Evolutionary conservation across 1,140 invertebrate genomes (phyloP).

Genomic region (Drosophila serrata): DNA sequence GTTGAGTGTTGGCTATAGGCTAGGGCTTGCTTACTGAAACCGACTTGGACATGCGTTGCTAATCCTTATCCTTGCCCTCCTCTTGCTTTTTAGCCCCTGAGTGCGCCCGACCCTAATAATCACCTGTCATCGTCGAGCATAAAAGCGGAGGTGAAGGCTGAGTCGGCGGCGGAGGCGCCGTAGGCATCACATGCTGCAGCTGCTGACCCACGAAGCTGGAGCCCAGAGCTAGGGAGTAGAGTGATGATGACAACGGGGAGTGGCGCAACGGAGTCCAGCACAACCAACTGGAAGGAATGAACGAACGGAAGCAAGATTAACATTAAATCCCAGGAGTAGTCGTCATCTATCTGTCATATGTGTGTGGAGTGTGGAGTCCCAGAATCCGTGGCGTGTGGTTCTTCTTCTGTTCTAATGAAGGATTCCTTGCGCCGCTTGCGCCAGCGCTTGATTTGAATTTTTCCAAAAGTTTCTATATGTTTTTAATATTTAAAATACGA

Average conservation of each 20-base stretch:
- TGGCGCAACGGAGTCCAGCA: slow-evolving; percentile 44
- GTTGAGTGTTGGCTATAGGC: slow-evolving; percentile 63
- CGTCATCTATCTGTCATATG: slow-evolving; percentile 42
- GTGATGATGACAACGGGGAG: slow-evolving; percentile 66
- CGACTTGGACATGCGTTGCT: slow-evolving; percentile 18
- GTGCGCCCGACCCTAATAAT: slow-evolving; percentile 85
- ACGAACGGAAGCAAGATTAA: slow-evolving; percentile 6
- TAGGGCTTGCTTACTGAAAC: slow-evolving; percentile 47
- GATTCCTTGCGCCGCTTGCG: slow-evolving; percentile 63
- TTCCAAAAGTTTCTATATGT: slow-evolving; percentile 74
- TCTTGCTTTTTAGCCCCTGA: slow-evolving; percentile 83
- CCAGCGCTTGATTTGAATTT: slow-evolving; percentile 79
- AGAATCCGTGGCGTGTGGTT: slow-evolving; percentile 25
- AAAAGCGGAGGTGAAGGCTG: slow-evolving; percentile 78
- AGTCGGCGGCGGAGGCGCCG: slow-evolving; percentile 84
- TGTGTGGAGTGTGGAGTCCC: slow-evolving; percentile 24
- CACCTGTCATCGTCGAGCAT: slow-evolving; percentile 80
- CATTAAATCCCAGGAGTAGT: slow-evolving; percentile 23
- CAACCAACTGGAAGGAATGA: slow-evolving; percentile 10
- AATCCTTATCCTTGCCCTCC: slow-evolving; percentile 45
- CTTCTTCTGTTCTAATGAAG: slow-evolving; percentile 48
- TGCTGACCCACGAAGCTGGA: slow-evolving; percentile 43
- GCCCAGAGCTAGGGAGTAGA: slow-evolving; percentile 24
- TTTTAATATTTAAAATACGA: slow-evolving; percentile 76
- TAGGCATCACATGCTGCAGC: slow-evolving; percentile 45